Evolutionary conservation across 30 jellyfish, hydroid and myxozoan species (phyloP), one percentile per base, ranked within the genome.

Genomic region (Pelagia noctiluca): DNA sequence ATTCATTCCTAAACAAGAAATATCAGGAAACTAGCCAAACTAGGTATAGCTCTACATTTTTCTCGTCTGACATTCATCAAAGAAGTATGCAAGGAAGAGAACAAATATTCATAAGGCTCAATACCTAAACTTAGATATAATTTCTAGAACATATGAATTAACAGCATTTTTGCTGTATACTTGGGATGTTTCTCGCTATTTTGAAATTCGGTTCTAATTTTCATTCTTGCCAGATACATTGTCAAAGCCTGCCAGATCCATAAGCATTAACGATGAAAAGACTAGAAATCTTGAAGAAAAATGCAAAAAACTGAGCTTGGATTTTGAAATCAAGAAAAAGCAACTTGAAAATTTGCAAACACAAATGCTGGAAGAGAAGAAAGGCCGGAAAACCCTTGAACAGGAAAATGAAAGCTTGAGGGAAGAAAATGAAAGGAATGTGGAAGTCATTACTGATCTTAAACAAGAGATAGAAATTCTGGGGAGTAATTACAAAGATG

Each of bases 261-360:
- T 47, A 47, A 36, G 70, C 21, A 24, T n/a, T 52, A 30, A 25
- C 21, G 68, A 52, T 52, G 68, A 8, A 52, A 52, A 52, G 2
- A 3, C 68, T 3, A 19, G 26, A 52, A 52, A 19, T 52, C 68
- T 69, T 16, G 90, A 80, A 48, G 90, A 80, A 3, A 80, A 67
- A 50, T 50, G 54, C 26, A 66, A 69, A 63, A 80, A 46, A 37
- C 79, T 80, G 19, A 63, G 84, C 11, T 25, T 80, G 12, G 90
- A 80, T 33, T 80, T 38, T 80, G 90, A 80, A 80, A 80, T 80
- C 8, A 80, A 80, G 60, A 80, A 35, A 68, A 80, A 80, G 66
- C 90, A 80, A 24, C 32, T 80, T 34, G 90, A 80, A 49, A 80
- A 67, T 35, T 29, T 80, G 7, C 90, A 80, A 71, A 50, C 29